A percentile compares a stretch with the other conserved stretches of the same genome.
Conservation (phyloP, 2,113 vertebrate genomes). For the Cichladusa arquata region DNA sequence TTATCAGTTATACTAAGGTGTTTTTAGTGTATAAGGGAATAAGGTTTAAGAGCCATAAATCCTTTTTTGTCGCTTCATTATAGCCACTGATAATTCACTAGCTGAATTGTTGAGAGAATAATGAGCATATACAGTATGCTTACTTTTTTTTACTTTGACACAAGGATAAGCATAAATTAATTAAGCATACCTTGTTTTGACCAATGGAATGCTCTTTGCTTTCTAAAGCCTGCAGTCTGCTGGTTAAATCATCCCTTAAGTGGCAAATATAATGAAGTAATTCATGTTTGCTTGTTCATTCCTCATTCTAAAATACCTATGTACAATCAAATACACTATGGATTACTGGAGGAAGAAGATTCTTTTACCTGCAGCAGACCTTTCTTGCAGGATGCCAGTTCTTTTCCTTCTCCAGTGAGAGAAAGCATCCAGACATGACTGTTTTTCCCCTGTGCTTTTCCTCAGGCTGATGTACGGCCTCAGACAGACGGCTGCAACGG, state of each 20-base stretch:
- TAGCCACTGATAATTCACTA: not conserved
- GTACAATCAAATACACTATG: not conserved
- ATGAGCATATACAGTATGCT: not conserved
- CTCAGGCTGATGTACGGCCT: constrained; percentile 94
- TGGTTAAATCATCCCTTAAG: not conserved
- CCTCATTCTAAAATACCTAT: not conserved
- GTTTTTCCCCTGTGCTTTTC: not conserved
- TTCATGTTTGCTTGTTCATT: not conserved
- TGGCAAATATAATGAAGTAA: not conserved
- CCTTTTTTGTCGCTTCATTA: not conserved
- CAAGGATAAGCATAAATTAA: not conserved
- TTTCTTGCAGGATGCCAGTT: not conserved
- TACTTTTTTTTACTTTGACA: not conserved
- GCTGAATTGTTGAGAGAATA: not conserved
- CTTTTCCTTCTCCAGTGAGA: not conserved
- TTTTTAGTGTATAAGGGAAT: not conserved
- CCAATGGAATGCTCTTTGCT: not conserved
- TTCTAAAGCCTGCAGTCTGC: not conserved
- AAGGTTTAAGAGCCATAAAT: not conserved
- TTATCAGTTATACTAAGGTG: not conserved
- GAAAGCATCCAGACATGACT: not conserved
- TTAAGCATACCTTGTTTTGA: not conserved
- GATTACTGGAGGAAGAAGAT: not conserved
- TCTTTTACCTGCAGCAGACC: not conserved
- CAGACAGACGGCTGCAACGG: constrained; percentile 98